Base-by-base conservation (phyloP, 92 coral and sea anemone genomes). In the Montipora capitata region DNA sequence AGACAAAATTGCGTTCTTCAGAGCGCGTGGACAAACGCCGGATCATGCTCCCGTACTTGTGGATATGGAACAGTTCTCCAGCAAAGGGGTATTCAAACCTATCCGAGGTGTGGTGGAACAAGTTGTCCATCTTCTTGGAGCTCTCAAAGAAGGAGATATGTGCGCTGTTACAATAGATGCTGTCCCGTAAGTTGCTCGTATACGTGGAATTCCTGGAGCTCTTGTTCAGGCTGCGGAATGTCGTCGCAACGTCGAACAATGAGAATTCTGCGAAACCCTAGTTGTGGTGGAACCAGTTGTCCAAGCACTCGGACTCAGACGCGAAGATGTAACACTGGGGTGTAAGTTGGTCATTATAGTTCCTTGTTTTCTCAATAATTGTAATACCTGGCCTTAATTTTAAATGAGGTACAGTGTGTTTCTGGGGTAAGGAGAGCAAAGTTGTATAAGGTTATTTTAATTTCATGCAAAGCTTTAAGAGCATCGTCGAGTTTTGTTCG, bases 241-340 rank as follows among this genome's bases (percentile, higher is more conserved):
- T 82, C 87, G 35, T 40, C 39, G 35, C 72, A 89, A 49, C 72
- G 74, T 3, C 90, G 98, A 35, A 80, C 72, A 38, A 86, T 93
- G 59, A 44, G 62, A 20, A 87, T 94, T 45, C 5, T 59, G 7
- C 52, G 76, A 59, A 59, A 42, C 10, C 79, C 91, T 45, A 67
- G 40, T 52, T 77, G 71, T 18, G 64, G 81, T 18, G 79, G 67
- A 15, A 82, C 87, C 7, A 51, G 92, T 35, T 94, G 98, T 56
- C 98, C 98, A 10, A 88, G 65, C 13, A 57, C 11, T 10, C 58
- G 75, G 35, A 67, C 58, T 5, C 78, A 82, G 43, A 77, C 84
- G 10, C 94, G 72, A 70, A 62, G 87, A 10, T 94, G 98, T 40
- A 89, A 89, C 75, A 92, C 95, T 7, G 96, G 98, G 51, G 86